Base-by-base conservation (phyloP, 2,888 invertebrate genomes). In the Pristionchus fissidentatus region DNA sequence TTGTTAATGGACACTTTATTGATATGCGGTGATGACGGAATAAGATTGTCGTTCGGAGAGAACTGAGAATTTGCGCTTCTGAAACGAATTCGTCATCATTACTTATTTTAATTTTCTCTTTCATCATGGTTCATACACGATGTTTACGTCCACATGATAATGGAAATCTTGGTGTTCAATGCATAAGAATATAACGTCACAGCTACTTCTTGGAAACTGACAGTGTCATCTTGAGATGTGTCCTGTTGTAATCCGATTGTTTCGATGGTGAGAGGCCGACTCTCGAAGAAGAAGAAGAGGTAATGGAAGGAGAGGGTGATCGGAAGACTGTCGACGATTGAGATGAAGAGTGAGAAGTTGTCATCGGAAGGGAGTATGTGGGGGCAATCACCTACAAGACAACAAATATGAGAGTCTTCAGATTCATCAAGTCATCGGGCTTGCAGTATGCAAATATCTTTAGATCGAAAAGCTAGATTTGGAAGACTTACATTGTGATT, bases 241-340 rank as follows among this genome's bases (percentile, higher is more conserved):
- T 57, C 26, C 79, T 35, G 38, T 57, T 79, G 79, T 57, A 57
- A 1, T 79, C 79, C 0, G 55, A 22, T 19, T 79, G 55, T 13
- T 52, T 70, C 70, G 70, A 70, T 2, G 70, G 70, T 10, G 70
- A 70, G 2, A 70, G 22, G n/a, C 70, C 70, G n/a, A 49, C 8
- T 49, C 75, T 77, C 49, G 75, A 77, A 22, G 75, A 77, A 29
- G 75, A 77, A 1, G 73, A 73, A 3, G 75, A 77, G 13, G 75
- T 29, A 32, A 70, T 70, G 26, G 75, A 77, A 22, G 79, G 79
- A 41, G 79, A 79, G n/a, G 79, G 79, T 26, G 55, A 79, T 57
- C 79, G 79, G 29, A 57, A 79, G 79, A 43, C 57, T 49, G 75
- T 77, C 19, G 75, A 77, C 29, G 75, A 77, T 7, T 46, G 49